Conservation (phyloP, 2,113 vertebrate species). For the Orientallactaga bullata region DNA sequence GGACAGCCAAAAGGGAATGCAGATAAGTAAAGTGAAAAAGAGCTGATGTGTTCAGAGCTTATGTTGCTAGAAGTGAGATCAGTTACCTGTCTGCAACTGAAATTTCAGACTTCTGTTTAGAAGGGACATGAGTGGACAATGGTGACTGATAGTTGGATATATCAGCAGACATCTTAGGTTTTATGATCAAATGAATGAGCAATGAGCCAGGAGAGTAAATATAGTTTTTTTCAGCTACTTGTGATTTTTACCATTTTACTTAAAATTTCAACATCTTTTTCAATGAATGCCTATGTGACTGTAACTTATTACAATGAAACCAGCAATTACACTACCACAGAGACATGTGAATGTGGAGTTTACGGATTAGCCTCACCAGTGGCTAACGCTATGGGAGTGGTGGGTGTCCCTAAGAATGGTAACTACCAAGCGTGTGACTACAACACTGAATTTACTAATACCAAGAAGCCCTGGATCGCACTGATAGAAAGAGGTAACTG, state of each 20-base stretch:
- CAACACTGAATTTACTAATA: conserved; percentile 79
- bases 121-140: conserved; percentile 1
- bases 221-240: conserved; percentile 53
- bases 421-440: conserved; percentile 84
- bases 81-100: conserved; percentile 83
- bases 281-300: conserved; percentile 79
- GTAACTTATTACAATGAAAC: conserved; percentile 79
- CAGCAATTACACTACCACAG: conserved; percentile 73
- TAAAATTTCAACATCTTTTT: conserved; percentile 40
- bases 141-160: conserved; percentile 44
- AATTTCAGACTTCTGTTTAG: conserved; percentile 84
- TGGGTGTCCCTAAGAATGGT: conserved; percentile 80
- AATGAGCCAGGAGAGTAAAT: conserved; percentile 75
- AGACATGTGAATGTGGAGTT: conserved; percentile 82
- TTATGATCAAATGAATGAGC: conserved; percentile 70
- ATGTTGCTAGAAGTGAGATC: conserved; percentile 82
- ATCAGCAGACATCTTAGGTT: conserved; percentile 17
- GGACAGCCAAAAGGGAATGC: neutral
- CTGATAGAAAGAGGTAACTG: conserved; percentile 95
- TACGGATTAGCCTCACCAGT: conserved; percentile 86
- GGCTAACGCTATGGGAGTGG: conserved; percentile 75
- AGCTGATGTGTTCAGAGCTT: conserved; percentile 78
- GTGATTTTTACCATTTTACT: conserved; percentile 66
- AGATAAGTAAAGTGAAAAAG: conserved; percentile 80
- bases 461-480: conserved; percentile 89